phyloP scores from a whole-genome alignment of 2,888 invertebrate genomes.

The Hecatera dysodea region DNA sequence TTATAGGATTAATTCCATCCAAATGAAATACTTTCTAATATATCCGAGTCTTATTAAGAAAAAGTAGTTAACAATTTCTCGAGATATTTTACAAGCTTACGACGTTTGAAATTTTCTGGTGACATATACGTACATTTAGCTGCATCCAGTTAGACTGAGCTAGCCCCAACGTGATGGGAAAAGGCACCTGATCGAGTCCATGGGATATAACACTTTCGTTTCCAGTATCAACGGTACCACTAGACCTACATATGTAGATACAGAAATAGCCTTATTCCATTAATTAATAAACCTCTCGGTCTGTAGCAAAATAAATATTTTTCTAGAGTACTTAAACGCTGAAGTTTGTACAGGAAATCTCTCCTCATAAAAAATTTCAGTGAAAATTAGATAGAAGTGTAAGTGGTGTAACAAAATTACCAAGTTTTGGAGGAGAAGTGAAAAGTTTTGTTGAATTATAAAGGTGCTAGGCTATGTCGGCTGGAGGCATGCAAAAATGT shows the following conservation, averaged over 20 bases:
- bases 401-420: constrained; percentile 47
- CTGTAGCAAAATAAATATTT: constrained; percentile 12
- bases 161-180: not conserved
- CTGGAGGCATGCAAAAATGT: constrained; percentile 4
- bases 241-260: not conserved
- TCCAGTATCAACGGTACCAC: not conserved
- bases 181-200: not conserved
- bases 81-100: too few relatives aligned
- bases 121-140: too few relatives aligned
- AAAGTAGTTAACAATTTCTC: too few relatives aligned
- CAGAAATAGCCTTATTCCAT: not conserved
- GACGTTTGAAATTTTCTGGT: too few relatives aligned
- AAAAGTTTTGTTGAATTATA: constrained; percentile 45
- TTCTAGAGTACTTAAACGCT: constrained; percentile 20
- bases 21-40: too few relatives aligned
- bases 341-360: constrained; percentile 36
- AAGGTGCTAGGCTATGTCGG: constrained; percentile 32
- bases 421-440: constrained; percentile 22
- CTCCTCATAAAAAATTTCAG: constrained; percentile 33
- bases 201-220: not conserved
- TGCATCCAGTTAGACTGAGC: not conserved
- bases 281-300: not conserved
- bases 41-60: too few relatives aligned
- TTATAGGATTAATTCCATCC: too few relatives aligned
- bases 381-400: constrained; percentile 45